Base-by-base conservation (phyloP, 1,140 invertebrate genomes). In the Diuraphis noxia region DNA sequence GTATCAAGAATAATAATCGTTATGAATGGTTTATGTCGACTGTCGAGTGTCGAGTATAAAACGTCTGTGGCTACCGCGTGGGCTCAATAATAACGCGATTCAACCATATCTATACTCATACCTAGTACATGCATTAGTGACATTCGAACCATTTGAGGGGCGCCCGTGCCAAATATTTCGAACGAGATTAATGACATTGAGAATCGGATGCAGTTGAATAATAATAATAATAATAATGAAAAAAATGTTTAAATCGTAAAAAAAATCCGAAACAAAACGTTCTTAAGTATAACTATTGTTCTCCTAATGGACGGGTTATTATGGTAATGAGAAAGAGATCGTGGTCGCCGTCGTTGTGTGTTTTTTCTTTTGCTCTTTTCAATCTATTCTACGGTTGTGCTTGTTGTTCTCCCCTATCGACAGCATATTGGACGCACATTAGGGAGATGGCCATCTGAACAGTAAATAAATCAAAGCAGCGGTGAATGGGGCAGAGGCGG, bases 401-500 rank as follows among this genome's bases (percentile, higher is more conserved):
- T 52, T 63, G 87, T 89, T n/a, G 56, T 63, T 91, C 89, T 91
- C 89, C 77, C 89, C 72, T 38, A 40, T 90, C 88, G 88, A 90
- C 63, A 77, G 72, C 72, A 49, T 81, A 81, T 90, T 36, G 88
- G n/a, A 90, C 88, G 72, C 88, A 38, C 88, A 90, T 90, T 90
- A 91, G 72, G 46, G 89, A 91, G 89, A 91, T 91, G 89, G 89
- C n/a, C 89, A 91, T 91, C 89, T 82, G 77, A 91, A 91, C 89
- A 91, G 89, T 91, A 91, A 91, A 91, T 91, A 91, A 91, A 91
- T 91, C 89, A 91, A 82, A 91, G 63, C 89, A 77, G 89, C 89
- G 46, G 89, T 82, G 89, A 91, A 91, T 91, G 88, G 88, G 77
- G 43, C 77, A 91, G 89, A 52, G 85, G 85, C 85, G 9, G 34